These are phyloP conservation scores for Odocoileus hemionus DNA, from an alignment of 2,113 vertebrate species.

Conservation along the genomic window DNA sequence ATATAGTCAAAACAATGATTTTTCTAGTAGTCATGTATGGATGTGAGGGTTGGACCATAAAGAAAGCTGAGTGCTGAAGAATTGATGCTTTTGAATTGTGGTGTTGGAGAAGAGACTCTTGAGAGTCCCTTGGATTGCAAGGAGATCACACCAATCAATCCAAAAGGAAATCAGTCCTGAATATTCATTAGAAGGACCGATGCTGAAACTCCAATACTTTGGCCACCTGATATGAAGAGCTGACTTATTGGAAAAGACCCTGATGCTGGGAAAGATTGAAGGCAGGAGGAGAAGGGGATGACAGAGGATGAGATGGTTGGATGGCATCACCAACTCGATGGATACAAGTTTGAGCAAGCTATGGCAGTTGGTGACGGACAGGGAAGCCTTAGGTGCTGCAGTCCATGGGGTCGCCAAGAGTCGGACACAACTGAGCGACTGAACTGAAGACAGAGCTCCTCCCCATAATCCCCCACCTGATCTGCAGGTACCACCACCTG, in stretches of 20 bases:
- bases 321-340: background rate
- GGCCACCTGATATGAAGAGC: background rate
- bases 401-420: accelerated
- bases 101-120: background rate
- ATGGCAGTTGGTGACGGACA: background rate
- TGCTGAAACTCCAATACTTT: background rate
- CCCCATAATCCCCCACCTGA: background rate
- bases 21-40: background rate
- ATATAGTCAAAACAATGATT: background rate
- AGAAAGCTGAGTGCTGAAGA: background rate
- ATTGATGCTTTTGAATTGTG: background rate
- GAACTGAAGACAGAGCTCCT: background rate
- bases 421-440: background rate
- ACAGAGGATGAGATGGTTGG: background rate
- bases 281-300: background rate
- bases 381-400: background rate
- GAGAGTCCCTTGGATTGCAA: background rate
- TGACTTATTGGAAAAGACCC: background rate
- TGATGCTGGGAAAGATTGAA: background rate
- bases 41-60: background rate
- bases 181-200: background rate
- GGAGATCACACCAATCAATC: background rate
- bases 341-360: background rate
- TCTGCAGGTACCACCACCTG: background rate
- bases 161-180: background rate